A percentile compares a stretch with the other conserved stretches of the same genome.
These are phyloP conservation scores for Crotalus viridis DNA, from an alignment of 2,113 vertebrate species.

Conservation along the genomic window DNA sequence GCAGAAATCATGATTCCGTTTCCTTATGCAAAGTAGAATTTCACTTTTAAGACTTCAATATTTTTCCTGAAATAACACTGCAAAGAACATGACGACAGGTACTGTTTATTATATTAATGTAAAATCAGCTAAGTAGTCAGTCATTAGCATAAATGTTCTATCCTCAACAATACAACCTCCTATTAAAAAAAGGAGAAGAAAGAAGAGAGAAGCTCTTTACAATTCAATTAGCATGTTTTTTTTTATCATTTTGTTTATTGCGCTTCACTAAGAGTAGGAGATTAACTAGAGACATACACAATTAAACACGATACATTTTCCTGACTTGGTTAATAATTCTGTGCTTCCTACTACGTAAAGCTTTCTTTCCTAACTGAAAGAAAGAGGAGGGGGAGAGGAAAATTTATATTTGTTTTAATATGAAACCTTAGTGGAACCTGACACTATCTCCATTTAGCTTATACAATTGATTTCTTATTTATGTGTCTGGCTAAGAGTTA, in stretches of 20 bases:
- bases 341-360: conserved; percentile 43
- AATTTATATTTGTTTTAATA: conserved; percentile 70
- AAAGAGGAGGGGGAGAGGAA: conserved; percentile 49
- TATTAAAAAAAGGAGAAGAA: conserved; percentile 36
- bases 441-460: conserved; percentile 66
- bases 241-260: conserved; percentile 72
- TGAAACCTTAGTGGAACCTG: conserved; percentile 48
- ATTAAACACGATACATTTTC: conserved; percentile 38
- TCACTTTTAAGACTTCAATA: conserved; percentile 64
- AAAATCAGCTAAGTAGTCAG: conserved; percentile 74
- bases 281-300: conserved; percentile 59
- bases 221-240: conserved; percentile 77
- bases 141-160: conserved; percentile 76
- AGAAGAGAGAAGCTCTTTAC: conserved; percentile 59
- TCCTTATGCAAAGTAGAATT: conserved; percentile 70
- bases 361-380: conserved; percentile 47
- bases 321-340: conserved; percentile 63
- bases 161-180: conserved; percentile 70
- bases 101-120: conserved; percentile 78
- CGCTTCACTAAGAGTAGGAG: conserved; percentile 64
- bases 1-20: conserved; percentile 57
- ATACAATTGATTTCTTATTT: conserved; percentile 65
- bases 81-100: conserved; percentile 69
- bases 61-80: conserved; percentile 60
- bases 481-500: conserved; percentile 73